A percentile compares a stretch with the other conserved stretches of the same genome.
These are phyloP conservation scores for Montipora capricornis DNA, from an alignment of 64 coral and sea anemone species.

Conservation along the genomic window DNA sequence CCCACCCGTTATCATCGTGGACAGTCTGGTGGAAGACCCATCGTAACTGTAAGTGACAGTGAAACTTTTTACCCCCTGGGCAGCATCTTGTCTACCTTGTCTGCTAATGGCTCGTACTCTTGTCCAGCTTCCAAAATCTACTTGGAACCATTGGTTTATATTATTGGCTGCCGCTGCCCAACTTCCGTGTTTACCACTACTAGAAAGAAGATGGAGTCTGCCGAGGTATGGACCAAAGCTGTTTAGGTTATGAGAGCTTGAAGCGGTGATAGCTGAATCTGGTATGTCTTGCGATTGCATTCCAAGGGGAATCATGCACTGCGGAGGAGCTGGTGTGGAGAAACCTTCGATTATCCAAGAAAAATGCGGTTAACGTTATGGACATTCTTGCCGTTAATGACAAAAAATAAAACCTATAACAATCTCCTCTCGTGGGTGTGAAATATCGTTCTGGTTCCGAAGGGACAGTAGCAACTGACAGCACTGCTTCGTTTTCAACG, in stretches of 20 bases:
- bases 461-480: too few relatives aligned
- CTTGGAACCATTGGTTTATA: conserved; percentile 49
- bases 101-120: conserved; percentile 20
- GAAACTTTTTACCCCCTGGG: conserved; percentile 64
- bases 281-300: conserved; percentile 22
- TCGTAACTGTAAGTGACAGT: conserved; percentile 33
- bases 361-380: too few relatives aligned
- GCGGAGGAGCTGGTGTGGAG: background rate
- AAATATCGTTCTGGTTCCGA: too few relatives aligned
- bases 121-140: conserved; percentile 45
- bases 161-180: conserved; percentile 46
- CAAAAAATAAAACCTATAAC: too few relatives aligned
- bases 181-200: conserved; percentile 23
- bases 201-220: conserved; percentile 38
- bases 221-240: conserved; percentile 34
- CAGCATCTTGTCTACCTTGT: conserved; percentile 35
- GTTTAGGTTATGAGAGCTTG: conserved; percentile 13
- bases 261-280: conserved; percentile 47
- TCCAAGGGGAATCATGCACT: conserved; percentile 48
- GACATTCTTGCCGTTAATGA: too few relatives aligned
- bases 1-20: background rate
- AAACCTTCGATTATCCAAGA: background rate
- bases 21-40: background rate
- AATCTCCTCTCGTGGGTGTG: too few relatives aligned
- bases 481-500: too few relatives aligned